Evolutionary conservation across 2,113 vertebrate genomes (phyloP), one percentile per base, ranked within the genome.

Genomic region (Festucalex cinctus): DNA sequence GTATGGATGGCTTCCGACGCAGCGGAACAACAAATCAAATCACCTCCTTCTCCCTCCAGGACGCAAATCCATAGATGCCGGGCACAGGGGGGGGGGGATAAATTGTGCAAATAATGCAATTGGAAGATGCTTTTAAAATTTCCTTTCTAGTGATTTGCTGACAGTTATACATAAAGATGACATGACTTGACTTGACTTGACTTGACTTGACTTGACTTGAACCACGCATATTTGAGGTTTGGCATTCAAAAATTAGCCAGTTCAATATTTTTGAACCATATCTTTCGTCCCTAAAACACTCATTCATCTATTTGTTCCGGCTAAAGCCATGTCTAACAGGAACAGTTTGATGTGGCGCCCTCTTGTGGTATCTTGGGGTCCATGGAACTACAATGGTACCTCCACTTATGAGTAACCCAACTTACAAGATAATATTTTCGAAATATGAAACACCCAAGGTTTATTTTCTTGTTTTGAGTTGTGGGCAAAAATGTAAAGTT

Each of bases 1-100:
- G 82, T 76, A 81, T 76, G 76, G 68, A 70, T 75, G 20, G 79
- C 85, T 83, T 88, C 79, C 24, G 19, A 2, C 59, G 43, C 84
- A 78, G 77, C 77, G 73, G 22, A 62, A 43, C 39, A 79, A 77
- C 67, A 75, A 84, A 88, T 86, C 83, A 86, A 86, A 86, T 86
- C 86, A 83, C 76, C 80, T 83, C 78, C 43, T 63, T 80, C 74
- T 9, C 71, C 59, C 59, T 66, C 56, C 1, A 51, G 66, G 32
- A 35, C 48, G n/a, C 5, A 37, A 66, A 68, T 59, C 58, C 71
- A 66, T 43, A 0, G 6, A 43, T 2, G 13, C 9, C 9, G 13
- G 24, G 16, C 16, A 6, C 12, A 10, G 20, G 48, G n/a, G 14
- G 9, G 32, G 4, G 2, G 12, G 37, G 37, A 19, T 14, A n/a